Percentiles rank a stretch among this genome's conserved stretches.
phyloP scores from a whole-genome alignment of 2,113 vertebrate genomes.

The Siphamia tubifer region DNA sequence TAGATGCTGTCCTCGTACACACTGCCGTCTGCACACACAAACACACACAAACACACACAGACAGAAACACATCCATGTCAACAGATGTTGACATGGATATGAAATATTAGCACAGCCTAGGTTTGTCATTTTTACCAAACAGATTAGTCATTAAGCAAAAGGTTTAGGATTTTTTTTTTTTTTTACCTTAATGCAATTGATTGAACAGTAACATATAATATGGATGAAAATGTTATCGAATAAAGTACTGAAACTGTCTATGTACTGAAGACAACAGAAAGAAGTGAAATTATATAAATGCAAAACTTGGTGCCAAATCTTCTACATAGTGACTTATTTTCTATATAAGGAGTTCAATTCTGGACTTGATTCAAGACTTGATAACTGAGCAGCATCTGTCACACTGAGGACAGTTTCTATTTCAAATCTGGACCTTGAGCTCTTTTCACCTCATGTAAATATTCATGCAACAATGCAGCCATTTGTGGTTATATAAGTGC shows the following conservation, averaged over 20 bases:
- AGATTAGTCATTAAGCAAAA: too few species aligned
- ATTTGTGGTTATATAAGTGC: conserved; percentile 68
- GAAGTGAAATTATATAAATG: too few species aligned
- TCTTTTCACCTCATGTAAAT: conserved; percentile 39
- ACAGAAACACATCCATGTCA: neutral
- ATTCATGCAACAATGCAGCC: conserved; percentile 55
- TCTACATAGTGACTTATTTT: too few species aligned
- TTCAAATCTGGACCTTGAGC: conserved; percentile 7
- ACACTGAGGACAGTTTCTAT: neutral
- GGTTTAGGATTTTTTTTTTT: too few species aligned
- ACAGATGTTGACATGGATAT: neutral
- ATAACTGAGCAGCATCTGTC: neutral
- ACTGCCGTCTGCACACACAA: conserved; percentile 78
- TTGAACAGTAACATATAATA: too few species aligned
- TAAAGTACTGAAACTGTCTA: too few species aligned
- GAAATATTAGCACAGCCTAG: neutral
- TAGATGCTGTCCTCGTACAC: conserved; percentile 84
- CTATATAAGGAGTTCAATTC: neutral
- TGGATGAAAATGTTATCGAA: too few species aligned
- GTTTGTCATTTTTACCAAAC: neutral
- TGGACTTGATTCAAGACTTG: neutral
- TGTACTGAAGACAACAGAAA: too few species aligned
- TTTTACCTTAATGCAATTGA: too few species aligned
- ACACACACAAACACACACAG: conserved; percentile 9
- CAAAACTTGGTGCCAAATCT: too few species aligned